phyloP scores from a whole-genome alignment of 2,888 invertebrate genomes.

The Megaustenia siamemsis region DNA sequence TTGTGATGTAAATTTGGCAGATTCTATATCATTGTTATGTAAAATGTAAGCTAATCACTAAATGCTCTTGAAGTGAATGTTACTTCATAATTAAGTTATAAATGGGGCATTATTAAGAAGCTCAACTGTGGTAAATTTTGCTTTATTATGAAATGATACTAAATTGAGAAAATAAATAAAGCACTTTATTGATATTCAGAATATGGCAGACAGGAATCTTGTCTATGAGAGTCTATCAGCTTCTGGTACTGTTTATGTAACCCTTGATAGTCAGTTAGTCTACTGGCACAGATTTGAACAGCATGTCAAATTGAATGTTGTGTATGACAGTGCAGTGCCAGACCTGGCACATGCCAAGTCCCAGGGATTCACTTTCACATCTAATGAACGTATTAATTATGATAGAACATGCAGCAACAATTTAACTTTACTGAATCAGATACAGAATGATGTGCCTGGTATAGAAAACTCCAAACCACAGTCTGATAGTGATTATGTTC shows the following conservation, averaged over 20 bases:
- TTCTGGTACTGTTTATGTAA: constrained; percentile 35
- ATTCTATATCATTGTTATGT: too few species aligned
- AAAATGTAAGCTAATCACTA: too few species aligned
- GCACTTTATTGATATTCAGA: too few species aligned
- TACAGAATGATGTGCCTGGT: neutral
- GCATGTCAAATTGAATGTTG: constrained; percentile 19
- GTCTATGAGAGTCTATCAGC: constrained; percentile 23
- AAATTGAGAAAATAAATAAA: neutral
- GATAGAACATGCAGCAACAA: too few species aligned
- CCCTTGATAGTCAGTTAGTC: constrained; percentile 16
- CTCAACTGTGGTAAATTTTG: neutral
- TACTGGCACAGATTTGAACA: constrained; percentile 30
- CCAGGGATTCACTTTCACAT: neutral
- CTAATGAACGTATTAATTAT: neutral
- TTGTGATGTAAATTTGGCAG: too few species aligned
- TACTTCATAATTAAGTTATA: too few species aligned
- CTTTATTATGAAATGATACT: neutral
- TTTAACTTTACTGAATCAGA: neutral
- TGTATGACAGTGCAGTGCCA: constrained; percentile 13
- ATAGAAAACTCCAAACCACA: neutral
- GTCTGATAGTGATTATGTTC: neutral
- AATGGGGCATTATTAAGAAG: too few species aligned
- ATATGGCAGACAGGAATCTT: constrained; percentile 7
- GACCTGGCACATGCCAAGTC: neutral
- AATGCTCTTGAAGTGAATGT: too few species aligned